A percentile compares a stretch with the other conserved stretches of the same genome.
Evolutionary conservation across 1,140 invertebrate species (phyloP).

Genomic region (Musca vetustissima): DNA sequence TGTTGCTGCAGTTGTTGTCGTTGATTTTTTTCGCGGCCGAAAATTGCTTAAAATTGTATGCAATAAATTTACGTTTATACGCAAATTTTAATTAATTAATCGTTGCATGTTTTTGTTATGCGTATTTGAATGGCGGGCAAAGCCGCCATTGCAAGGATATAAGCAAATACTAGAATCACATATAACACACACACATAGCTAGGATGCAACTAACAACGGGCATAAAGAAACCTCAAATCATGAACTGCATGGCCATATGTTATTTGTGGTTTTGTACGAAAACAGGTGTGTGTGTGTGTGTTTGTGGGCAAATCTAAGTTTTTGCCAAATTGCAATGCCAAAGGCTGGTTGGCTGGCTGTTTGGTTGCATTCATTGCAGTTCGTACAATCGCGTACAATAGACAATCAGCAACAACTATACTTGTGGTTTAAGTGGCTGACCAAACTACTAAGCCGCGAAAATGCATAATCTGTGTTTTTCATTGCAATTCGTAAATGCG

Average conservation of each 20-base stretch:
- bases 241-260: too few species aligned
- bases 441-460: constrained; percentile 11
- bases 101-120: not conserved
- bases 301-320: constrained; percentile 2
- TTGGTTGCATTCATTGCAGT: not conserved
- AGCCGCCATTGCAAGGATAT: too few species aligned
- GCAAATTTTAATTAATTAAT: constrained; percentile 25
- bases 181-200: too few species aligned
- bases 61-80: constrained; percentile 18
- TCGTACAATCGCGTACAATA: constrained; percentile 3
- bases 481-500: too few species aligned
- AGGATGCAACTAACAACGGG: too few species aligned
- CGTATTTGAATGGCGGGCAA: too few species aligned
- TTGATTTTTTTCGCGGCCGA: not conserved
- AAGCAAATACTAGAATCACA: too few species aligned
- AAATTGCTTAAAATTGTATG: constrained; percentile 21
- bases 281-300: not conserved
- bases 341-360: too few species aligned
- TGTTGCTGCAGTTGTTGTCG: too few species aligned
- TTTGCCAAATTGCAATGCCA: too few species aligned
- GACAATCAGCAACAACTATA: not conserved
- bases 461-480: constrained; percentile 6
- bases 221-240: too few species aligned
- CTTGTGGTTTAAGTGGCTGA: constrained; percentile 4
- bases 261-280: too few species aligned